Evolutionary conservation across 2,797 vertebrate genomes (phyloP).

Genomic region (Acrossocheilus wenchowensis): DNA sequence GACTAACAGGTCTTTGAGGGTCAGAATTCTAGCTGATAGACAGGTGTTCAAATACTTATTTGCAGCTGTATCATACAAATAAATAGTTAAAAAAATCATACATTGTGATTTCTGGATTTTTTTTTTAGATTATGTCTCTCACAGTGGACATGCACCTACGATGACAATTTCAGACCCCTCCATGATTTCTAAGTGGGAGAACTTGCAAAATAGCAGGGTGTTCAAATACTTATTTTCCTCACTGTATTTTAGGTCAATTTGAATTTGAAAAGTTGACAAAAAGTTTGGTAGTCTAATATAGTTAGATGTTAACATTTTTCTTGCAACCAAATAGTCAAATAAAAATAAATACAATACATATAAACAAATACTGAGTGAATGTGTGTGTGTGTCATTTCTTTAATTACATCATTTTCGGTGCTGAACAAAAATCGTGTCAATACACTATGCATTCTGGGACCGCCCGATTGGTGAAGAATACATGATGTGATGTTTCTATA

Average conservation of each 20-base stretch:
- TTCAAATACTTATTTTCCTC: no score
- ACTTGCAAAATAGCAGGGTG: no score
- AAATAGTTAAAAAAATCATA: no score
- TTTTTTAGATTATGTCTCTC: no score
- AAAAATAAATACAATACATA: background rate
- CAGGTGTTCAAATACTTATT: no score
- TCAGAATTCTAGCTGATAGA: no score
- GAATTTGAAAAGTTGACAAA: background rate
- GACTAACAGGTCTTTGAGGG: no score
- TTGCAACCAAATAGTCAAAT: background rate
- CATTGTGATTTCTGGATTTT: no score
- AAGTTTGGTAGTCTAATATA: background rate
- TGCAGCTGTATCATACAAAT: no score
- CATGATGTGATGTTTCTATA: background rate
- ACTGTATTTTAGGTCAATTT: background rate
- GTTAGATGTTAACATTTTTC: background rate
- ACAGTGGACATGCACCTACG: no score
- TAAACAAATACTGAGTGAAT: background rate
- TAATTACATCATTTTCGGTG: background rate
- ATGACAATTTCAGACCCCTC: no score
- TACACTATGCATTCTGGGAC: background rate
- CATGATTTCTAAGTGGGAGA: no score
- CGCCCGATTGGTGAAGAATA: background rate
- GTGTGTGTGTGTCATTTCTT: background rate
- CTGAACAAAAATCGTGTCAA: background rate